A percentile compares a stretch with the other conserved stretches of the same genome.
These are phyloP conservation scores for Halictus quadricinctus DNA, from an alignment of 2,888 invertebrate genomes.

Conservation along the genomic window DNA sequence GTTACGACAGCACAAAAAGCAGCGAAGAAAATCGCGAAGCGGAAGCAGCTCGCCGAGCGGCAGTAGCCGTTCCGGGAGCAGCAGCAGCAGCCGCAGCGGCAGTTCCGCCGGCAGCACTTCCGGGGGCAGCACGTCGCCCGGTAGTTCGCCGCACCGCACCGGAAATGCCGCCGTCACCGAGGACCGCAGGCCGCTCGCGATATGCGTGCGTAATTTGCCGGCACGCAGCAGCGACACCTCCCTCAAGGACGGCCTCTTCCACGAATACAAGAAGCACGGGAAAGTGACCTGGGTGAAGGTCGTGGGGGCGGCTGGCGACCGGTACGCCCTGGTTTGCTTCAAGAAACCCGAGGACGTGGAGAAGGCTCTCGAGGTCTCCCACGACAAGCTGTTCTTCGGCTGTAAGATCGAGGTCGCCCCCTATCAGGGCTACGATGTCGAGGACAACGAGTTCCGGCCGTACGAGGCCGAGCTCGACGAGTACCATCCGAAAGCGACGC, in stretches of 20 bases:
- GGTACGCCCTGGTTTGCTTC: constrained; percentile 97
- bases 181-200: constrained; percentile 92
- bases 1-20: constrained; percentile 82
- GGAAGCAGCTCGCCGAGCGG: constrained; percentile 81
- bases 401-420: constrained; percentile 97
- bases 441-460: constrained; percentile 92
- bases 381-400: constrained; percentile 98
- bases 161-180: constrained; percentile 84
- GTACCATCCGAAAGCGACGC: constrained; percentile 97
- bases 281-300: constrained; percentile 98
- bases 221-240: constrained; percentile 96
- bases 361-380: constrained; percentile 97
- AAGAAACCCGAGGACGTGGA: constrained; percentile 98
- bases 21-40: constrained; percentile 80
- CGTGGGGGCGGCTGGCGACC: constrained; percentile 94
- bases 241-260: constrained; percentile 97
- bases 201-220: constrained; percentile 95
- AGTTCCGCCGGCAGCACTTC: constrained; percentile 84
- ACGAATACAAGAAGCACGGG: constrained; percentile 99
- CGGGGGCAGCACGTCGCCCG: constrained; percentile 85
- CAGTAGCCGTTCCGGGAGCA: constrained; percentile 84
- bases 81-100: constrained; percentile 81
- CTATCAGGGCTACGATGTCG: constrained; percentile 94
- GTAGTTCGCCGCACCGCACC: constrained; percentile 83
- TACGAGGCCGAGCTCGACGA: constrained; percentile 98